These are phyloP conservation scores for Musca vetustissima DNA, from an alignment of 1,140 invertebrate species.

Conservation along the genomic window DNA sequence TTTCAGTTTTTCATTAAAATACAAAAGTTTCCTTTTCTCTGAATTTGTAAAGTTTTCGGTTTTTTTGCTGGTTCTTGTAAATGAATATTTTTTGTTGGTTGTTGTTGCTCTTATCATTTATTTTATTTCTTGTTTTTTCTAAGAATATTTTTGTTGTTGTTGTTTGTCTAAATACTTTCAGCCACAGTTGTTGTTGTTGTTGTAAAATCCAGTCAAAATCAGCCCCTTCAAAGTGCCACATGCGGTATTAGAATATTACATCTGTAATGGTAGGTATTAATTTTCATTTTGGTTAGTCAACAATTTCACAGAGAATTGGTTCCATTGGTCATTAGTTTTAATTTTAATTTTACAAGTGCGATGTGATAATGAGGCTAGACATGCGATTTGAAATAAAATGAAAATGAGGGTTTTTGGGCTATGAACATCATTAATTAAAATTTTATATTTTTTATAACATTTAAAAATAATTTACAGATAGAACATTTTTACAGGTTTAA, in stretches of 20 bases:
- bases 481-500: no score
- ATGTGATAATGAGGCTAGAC: no score
- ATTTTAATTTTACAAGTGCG: no score
- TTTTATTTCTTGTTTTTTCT: conserved; percentile 22
- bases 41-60: background rate
- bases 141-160: conserved; percentile 20
- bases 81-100: conserved; percentile 17
- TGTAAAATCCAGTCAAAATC: conserved; percentile 25
- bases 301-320: no score
- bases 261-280: conserved; percentile 32
- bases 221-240: conserved; percentile 41
- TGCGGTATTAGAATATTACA: conserved; percentile 50
- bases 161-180: conserved; percentile 4
- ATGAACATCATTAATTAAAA: no score
- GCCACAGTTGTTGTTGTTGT: background rate
- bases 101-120: conserved; percentile 12
- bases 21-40: background rate
- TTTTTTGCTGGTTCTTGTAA: conserved; percentile 11
- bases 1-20: conserved; percentile 10
- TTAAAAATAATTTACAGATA: no score
- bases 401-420: no score
- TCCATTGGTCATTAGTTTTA: no score
- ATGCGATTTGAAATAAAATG: no score
- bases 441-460: no score
- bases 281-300: no score